Percentiles rank a stretch among this genome's conserved stretches.
Evolutionary conservation across 2,797 vertebrate genomes (phyloP).

Genomic region (Naso thynnoides): DNA sequence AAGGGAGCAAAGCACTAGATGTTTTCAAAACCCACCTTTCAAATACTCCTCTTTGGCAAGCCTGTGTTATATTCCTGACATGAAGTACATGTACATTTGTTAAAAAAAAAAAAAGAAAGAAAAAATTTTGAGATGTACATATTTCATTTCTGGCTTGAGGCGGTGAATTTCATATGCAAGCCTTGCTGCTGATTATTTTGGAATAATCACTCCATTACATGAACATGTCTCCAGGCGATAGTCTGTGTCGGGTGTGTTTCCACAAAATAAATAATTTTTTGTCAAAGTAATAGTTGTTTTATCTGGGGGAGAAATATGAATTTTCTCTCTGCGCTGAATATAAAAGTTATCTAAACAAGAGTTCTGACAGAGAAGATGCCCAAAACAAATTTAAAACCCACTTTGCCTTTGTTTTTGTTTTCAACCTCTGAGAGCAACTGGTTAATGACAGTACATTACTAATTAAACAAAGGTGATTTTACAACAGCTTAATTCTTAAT

Average conservation of each 20-base stretch:
- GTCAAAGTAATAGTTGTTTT: conserved; percentile 75
- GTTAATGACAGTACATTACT: conserved; percentile 29
- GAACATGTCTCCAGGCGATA: conserved; percentile 80
- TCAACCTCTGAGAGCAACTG: conserved; percentile 27
- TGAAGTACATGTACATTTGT: conserved; percentile 67
- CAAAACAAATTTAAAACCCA: conserved; percentile 36
- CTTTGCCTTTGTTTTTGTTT: conserved; percentile 10
- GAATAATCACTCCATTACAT: conserved; percentile 88
- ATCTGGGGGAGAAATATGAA: conserved; percentile 67
- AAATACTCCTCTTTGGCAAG: conserved; percentile 48
- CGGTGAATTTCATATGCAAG: conserved; percentile 79
- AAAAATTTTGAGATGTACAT: conserved; percentile 75
- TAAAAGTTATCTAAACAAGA: conserved; percentile 47
- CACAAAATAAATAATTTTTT: conserved; percentile 79
- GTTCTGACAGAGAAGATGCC: conserved; percentile 55
- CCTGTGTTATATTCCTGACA: conserved; percentile 52
- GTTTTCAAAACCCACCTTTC: conserved; percentile 42
- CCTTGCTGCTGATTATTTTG: conserved; percentile 82
- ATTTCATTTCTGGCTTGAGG: conserved; percentile 79
- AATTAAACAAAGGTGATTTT: conserved; percentile 13
- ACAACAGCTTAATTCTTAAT: too few relatives aligned
- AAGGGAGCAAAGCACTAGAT: conserved; percentile 17
- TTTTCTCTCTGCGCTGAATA: conserved; percentile 51
- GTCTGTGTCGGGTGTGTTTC: conserved; percentile 65
- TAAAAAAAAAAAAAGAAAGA: conserved; percentile 28